These are phyloP conservation scores for Epirrhoe alternata DNA, from an alignment of 2,888 invertebrate genomes.

Conservation along the genomic window DNA sequence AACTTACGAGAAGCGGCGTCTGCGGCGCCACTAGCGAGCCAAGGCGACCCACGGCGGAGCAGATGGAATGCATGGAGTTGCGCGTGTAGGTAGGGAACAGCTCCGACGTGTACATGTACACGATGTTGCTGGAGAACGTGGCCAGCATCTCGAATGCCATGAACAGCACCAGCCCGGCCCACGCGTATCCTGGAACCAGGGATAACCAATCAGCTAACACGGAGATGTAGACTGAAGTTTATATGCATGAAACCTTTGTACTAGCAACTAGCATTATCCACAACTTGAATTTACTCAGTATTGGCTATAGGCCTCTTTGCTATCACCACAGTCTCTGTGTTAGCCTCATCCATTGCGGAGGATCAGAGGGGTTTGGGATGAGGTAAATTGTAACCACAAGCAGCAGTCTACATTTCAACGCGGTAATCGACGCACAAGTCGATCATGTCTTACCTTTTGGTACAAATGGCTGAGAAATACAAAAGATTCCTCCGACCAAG, in stretches of 20 bases:
- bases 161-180: slow-evolving; percentile 76
- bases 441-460: slow-evolving; percentile 61
- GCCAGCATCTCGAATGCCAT: slow-evolving; percentile 88
- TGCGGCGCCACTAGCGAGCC: slow-evolving; percentile 90
- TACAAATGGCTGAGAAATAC: slow-evolving; percentile 73
- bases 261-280: too few species aligned
- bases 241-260: too few species aligned
- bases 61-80: slow-evolving; percentile 88
- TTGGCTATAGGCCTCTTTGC: too few species aligned
- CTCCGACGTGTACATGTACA: slow-evolving; percentile 90
- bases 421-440: too few species aligned
- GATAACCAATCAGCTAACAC: background rate
- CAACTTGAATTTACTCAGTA: too few species aligned
- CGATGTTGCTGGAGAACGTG: slow-evolving; percentile 87
- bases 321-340: too few species aligned
- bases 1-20: slow-evolving; percentile 87
- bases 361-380: too few species aligned
- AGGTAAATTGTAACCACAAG: background rate
- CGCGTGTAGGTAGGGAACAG: slow-evolving; percentile 90
- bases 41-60: slow-evolving; percentile 89
- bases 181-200: slow-evolving; percentile 64
- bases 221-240: too few species aligned
- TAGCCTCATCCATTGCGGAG: too few species aligned
- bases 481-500: slow-evolving; percentile 72
- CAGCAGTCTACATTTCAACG: too few species aligned